Evolutionary conservation across 2,888 invertebrate genomes (phyloP), one percentile per base, ranked within the genome.

Genomic region (Limnephilus rhombicus): DNA sequence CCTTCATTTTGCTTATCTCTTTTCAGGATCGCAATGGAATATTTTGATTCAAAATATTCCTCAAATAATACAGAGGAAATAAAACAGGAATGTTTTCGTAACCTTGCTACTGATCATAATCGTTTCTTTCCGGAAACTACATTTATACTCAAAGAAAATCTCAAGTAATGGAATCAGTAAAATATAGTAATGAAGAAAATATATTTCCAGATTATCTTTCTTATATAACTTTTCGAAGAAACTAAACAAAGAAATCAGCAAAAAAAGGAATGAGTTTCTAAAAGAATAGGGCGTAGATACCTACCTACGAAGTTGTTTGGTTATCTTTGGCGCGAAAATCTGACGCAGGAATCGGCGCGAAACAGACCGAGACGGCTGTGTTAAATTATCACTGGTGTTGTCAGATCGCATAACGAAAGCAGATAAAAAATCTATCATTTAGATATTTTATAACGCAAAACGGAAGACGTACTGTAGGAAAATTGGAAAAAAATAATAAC

Each of bases 291-390:
- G 68, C 68, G 68, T 9, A 18, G 24, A 2, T 68, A 24, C 7
- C 7, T 24, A n/a, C 53, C 24, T 18, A 68, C 53, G 24, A 68
- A 68, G 68, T 68, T 68, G 68, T 68, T 68, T 68, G 68, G 68
- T n/a, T 68, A 68, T 68, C 24, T 68, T 68, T 68, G 68, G 68
- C 68, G 68, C 68, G 68, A 34, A 82, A 82, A 82, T 31, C 82
- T 82, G 82, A 82, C 82, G 82, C 34, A 85, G 53, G 80, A 80
- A 85, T 68, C 80, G 90, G 85, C 90, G 90, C 85, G 53, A 91
- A 91, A 86, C 85, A 91, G 90, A 91, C 85, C 85, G 90, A 31
- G 41, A 91, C 90, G 34, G 90, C 85, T 68, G 41, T 85, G 45
- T 86, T 91, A 68, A 49, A 90, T 68, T 68, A 68, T 68, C 68